Percentiles rank a stretch among this genome's conserved stretches.
phyloP scores from a whole-genome alignment of 2,888 invertebrate genomes.

The Sylvicola cinctus region DNA sequence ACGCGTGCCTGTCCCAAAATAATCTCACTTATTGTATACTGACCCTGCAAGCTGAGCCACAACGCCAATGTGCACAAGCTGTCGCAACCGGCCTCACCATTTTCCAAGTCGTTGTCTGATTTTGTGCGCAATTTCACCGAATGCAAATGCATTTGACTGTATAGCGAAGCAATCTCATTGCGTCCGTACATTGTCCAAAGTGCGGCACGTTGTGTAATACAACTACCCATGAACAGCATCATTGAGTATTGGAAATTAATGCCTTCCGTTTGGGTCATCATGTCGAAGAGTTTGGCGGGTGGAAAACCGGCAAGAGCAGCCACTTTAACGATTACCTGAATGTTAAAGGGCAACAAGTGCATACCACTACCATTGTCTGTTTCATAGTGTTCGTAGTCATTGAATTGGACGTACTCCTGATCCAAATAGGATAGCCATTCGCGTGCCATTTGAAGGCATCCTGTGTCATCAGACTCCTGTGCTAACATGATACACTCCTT shows the following conservation, averaged over 20 bases:
- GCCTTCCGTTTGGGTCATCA: slow-evolving; percentile 64
- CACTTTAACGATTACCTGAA: slow-evolving; percentile 57
- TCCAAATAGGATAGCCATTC: slow-evolving; percentile 52
- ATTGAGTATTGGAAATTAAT: slow-evolving; percentile 70
- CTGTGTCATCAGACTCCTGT: slow-evolving; percentile 69
- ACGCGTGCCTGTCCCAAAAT: slow-evolving; percentile 39
- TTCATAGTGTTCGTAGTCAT: slow-evolving; percentile 46
- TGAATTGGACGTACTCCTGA: slow-evolving; percentile 33
- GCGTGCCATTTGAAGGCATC: slow-evolving; percentile 67
- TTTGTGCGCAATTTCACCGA: slow-evolving; percentile 28
- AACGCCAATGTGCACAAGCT: slow-evolving; percentile 43
- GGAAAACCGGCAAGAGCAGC: slow-evolving; percentile 35
- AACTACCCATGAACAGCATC: slow-evolving; percentile 59
- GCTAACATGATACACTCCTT: slow-evolving; percentile 73
- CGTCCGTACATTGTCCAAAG: slow-evolving; percentile 80
- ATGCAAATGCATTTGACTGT: slow-evolving; percentile 57
- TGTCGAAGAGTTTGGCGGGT: slow-evolving; percentile 32
- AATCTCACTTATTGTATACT: slow-evolving; percentile 33
- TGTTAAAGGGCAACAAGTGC: slow-evolving; percentile 51
- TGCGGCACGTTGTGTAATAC: slow-evolving; percentile 61
- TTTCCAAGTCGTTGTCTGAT: slow-evolving; percentile 12
- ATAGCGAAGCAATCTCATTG: slow-evolving; percentile 61
- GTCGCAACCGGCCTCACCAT: slow-evolving; percentile 46
- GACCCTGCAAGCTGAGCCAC: slow-evolving; percentile 27
- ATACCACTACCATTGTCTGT: slow-evolving; percentile 44